Conservation (phyloP, 2,797 vertebrate genomes). For the Periophthalmus magnuspinnatus region DNA sequence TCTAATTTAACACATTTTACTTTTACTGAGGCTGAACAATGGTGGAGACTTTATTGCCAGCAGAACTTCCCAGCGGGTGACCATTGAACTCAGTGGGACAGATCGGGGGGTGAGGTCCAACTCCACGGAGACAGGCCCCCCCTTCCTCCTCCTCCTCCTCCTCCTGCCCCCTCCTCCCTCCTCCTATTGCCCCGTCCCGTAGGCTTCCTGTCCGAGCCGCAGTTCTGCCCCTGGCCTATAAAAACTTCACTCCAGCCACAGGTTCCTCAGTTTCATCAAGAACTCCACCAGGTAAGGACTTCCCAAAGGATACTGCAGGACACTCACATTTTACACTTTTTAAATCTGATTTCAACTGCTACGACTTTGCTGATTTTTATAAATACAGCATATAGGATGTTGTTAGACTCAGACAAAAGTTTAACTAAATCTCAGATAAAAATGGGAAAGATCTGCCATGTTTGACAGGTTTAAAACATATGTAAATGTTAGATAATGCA, state of each 20-base stretch:
- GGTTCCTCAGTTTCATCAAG: constrained; percentile 72
- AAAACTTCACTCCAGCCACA: constrained; percentile 47
- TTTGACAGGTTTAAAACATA: not conserved
- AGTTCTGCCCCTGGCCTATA: constrained; percentile 52
- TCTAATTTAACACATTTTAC: not conserved
- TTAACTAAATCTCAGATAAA: not conserved
- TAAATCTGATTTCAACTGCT: not conserved
- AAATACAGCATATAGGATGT: not conserved
- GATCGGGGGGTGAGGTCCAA: constrained; percentile 74
- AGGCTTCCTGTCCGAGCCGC: constrained; percentile 30
- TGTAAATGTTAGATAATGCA: not conserved
- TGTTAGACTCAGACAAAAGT: not conserved
- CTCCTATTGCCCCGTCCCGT: constrained; percentile 18
- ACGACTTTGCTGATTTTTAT: not conserved
- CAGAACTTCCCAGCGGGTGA: constrained; percentile 52
- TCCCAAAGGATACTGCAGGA: not conserved
- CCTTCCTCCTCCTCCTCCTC: constrained; percentile 22
- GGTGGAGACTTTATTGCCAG: not conserved
- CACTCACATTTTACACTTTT: not conserved
- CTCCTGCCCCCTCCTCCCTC: constrained; percentile 30
- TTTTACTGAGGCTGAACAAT: not conserved
- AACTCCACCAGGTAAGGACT: constrained; percentile 78
- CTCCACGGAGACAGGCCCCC: constrained; percentile 68
- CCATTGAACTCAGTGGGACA: constrained; percentile 68
- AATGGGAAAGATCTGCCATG: not conserved